Percentiles rank a stretch among this genome's conserved stretches.
phyloP scores from a whole-genome alignment of 2,113 vertebrate genomes.

The Papio anubis region DNA sequence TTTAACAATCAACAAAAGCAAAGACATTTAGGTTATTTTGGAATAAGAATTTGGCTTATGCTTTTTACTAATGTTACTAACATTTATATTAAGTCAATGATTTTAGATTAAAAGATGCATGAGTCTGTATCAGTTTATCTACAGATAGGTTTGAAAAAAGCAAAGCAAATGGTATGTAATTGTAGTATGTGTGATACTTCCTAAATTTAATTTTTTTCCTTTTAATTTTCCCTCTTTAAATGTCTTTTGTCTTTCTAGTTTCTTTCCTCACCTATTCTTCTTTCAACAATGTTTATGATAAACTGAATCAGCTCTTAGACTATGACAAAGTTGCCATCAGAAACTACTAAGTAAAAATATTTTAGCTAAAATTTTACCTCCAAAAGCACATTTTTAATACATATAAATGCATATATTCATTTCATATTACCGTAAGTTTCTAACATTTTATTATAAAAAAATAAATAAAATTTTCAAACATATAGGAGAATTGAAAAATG shows the following conservation, averaged over 20 bases:
- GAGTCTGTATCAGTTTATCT: background rate
- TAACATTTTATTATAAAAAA: background rate
- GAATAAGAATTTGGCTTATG: background rate
- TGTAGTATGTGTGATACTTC: background rate
- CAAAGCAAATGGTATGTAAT: background rate
- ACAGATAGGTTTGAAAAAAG: background rate
- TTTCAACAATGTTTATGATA: background rate
- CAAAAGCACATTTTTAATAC: background rate
- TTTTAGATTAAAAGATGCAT: slow-evolving; percentile 40
- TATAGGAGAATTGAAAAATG: background rate
- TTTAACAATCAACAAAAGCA: slow-evolving; percentile 17
- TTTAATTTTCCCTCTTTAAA: slow-evolving; percentile 4
- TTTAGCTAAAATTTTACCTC: background rate
- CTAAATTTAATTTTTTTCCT: background rate
- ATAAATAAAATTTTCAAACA: background rate
- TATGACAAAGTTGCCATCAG: background rate
- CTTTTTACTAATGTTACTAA: background rate
- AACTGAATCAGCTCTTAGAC: background rate
- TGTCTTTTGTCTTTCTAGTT: background rate
- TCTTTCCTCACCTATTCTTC: background rate
- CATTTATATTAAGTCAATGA: slow-evolving; percentile 2
- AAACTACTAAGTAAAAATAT: background rate
- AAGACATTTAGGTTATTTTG: background rate
- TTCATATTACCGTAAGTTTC: background rate
- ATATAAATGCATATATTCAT: background rate